Base-by-base conservation (phyloP, 1,140 invertebrate genomes). In the Elysia chlorotica region DNA sequence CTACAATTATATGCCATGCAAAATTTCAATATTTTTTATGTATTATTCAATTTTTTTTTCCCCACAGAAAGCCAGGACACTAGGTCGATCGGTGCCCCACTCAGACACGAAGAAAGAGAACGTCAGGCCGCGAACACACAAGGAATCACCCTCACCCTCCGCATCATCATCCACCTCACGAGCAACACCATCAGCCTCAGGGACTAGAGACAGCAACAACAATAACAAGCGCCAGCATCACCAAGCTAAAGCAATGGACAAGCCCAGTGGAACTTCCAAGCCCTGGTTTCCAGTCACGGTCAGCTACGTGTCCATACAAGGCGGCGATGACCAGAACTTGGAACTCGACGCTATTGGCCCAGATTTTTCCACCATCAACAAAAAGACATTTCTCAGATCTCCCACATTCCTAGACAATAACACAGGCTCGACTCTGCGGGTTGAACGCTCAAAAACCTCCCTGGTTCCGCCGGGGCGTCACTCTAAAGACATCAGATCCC, bases 301-400 rank as follows among this genome's bases (percentile, higher is more conserved):
- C 33, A 78, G 76, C 54, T 80, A 78, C 62, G 75, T 80, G 2
- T 78, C 79, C 36, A 78, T 80, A 31, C 79, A 78, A 35, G 77
- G 76, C 23, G 71, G 75, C 1, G 66, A 74, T n/a, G 66, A 74
- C 37, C 28, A 37, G 17, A 61, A 36, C 31, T 54, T 37, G 14
- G 66, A 74, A 10, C 33, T 62, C 10, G 71, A 73, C 41, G 36
- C 67, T n/a, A 30, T 57, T 10, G 67, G 48, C 5, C n/a, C 59
- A 5, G 66, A 73, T 10, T 28, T 54, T 37, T 14, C 53, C 25
- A 31, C 36, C 36, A n/a, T n/a, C n/a, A n/a, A n/a, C n/a, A 74
- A 71, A 35, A 76, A 62, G 33, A 25, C 65, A 0, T 57, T 74
- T 6, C 35, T 56, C 33, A 63, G 70, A 5, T 68, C 74, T 25